A percentile compares a stretch with the other conserved stretches of the same genome.
These are phyloP conservation scores for Omphaloscelis lunosa DNA, from an alignment of 2,888 invertebrate genomes.

Conservation along the genomic window DNA sequence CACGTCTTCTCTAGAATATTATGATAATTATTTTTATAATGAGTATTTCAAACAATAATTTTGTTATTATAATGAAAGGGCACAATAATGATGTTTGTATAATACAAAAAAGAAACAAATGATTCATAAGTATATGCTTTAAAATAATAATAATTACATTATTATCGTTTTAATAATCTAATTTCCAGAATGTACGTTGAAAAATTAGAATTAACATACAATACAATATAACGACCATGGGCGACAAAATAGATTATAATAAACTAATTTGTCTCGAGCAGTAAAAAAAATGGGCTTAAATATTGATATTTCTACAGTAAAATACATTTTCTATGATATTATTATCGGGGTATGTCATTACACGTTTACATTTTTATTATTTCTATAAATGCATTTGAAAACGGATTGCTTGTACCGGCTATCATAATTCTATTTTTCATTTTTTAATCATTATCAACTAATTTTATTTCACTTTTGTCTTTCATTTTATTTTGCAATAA, in stretches of 20 bases:
- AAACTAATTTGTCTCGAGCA: conserved; percentile 25
- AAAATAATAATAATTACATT: neutral
- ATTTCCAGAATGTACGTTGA: neutral
- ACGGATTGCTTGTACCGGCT: conserved; percentile 65
- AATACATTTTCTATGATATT: conserved; percentile 51
- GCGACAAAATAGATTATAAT: conserved; percentile 10
- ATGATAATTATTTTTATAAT: neutral
- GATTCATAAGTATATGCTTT: neutral
- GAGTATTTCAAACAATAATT: conserved; percentile 11
- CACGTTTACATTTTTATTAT: conserved; percentile 33
- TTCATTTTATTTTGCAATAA: conserved; percentile 80
- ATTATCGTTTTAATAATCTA: neutral
- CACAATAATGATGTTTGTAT: neutral
- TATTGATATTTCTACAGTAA: conserved; percentile 36
- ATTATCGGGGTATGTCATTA: conserved; percentile 43
- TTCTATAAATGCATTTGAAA: conserved; percentile 56
- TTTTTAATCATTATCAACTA: conserved; percentile 76
- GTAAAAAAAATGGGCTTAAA: conserved; percentile 30
- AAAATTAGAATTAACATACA: neutral
- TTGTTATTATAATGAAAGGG: neutral
- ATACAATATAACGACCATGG: conserved; percentile 30
- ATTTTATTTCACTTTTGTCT: conserved; percentile 89
- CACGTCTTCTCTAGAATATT: conserved; percentile 26
- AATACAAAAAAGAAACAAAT: neutral
- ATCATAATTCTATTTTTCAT: conserved; percentile 66